phyloP scores from a whole-genome alignment of 92 coral and sea anemone species.

The Anthopleura xanthogrammica region DNA sequence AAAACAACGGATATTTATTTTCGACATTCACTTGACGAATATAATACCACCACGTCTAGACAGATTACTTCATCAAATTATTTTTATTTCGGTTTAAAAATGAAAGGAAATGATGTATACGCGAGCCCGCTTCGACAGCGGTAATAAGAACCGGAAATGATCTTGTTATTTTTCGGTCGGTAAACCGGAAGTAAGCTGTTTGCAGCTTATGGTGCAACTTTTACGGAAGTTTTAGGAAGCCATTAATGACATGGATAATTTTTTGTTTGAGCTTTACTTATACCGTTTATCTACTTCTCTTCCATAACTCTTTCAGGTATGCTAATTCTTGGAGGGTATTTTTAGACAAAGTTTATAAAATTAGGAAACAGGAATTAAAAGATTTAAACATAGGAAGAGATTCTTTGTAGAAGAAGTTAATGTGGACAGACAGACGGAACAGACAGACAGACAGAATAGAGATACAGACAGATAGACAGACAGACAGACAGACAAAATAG shows the following conservation, averaged over 20 bases:
- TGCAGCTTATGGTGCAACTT: background rate
- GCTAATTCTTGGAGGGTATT: no score
- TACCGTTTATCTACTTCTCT: background rate
- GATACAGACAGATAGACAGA: no score
- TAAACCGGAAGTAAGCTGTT: background rate
- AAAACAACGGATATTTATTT: no score
- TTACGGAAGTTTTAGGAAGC: background rate
- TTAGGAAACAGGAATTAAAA: background rate
- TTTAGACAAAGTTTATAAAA: no score
- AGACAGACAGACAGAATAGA: background rate
- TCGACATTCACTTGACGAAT: background rate
- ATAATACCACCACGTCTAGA: background rate
- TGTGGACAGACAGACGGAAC: background rate
- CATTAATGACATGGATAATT: background rate
- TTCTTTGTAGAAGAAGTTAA: background rate
- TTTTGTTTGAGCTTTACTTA: background rate
- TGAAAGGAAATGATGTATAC: background rate
- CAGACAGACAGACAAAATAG: no score
- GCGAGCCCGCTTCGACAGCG: background rate
- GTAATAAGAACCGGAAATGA: background rate
- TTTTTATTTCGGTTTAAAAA: background rate
- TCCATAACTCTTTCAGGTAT: no score
- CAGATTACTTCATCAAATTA: background rate
- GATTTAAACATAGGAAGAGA: background rate
- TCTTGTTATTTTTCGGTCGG: background rate